These are phyloP conservation scores for Rhagoletis pomonella DNA, from an alignment of 1,140 invertebrate genomes.

Conservation along the genomic window DNA sequence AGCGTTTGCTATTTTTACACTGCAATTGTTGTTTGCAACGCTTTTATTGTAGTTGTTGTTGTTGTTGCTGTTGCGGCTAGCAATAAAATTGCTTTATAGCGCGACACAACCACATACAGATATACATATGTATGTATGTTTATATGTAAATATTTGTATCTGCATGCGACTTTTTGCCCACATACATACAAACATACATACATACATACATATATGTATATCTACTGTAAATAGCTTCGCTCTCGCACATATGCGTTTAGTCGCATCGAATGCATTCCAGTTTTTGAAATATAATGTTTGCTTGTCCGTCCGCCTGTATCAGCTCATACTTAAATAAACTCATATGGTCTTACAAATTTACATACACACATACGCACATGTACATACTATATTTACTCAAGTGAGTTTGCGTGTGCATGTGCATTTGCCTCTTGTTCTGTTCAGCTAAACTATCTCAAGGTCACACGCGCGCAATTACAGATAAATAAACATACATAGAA, in stretches of 20 bases:
- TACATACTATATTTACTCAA: neutral
- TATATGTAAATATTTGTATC: neutral
- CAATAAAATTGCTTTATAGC: conserved; percentile 44
- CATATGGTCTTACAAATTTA: neutral
- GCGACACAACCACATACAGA: neutral
- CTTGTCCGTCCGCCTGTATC: conserved; percentile 15
- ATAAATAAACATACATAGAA: neutral
- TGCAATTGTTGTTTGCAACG: conserved; percentile 36
- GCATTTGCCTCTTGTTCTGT: conserved; percentile 29
- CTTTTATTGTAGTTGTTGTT: conserved; percentile 27
- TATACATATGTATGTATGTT: neutral
- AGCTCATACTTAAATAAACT: conserved; percentile 36
- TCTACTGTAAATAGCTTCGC: neutral
- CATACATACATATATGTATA: too few relatives aligned
- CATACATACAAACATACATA: too few relatives aligned
- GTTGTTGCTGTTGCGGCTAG: conserved; percentile 33
- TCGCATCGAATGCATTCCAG: conserved; percentile 22
- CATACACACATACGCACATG: neutral
- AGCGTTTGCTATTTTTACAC: conserved; percentile 24
- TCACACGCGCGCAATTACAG: conserved; percentile 54
- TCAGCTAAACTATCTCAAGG: conserved; percentile 54
- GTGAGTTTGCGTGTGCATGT: neutral
- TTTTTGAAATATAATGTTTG: neutral
- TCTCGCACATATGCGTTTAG: neutral
- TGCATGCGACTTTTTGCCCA: neutral